Evolutionary conservation across 23 tunicate species (phyloP).

Genomic region (Halocynthia roretzi): DNA sequence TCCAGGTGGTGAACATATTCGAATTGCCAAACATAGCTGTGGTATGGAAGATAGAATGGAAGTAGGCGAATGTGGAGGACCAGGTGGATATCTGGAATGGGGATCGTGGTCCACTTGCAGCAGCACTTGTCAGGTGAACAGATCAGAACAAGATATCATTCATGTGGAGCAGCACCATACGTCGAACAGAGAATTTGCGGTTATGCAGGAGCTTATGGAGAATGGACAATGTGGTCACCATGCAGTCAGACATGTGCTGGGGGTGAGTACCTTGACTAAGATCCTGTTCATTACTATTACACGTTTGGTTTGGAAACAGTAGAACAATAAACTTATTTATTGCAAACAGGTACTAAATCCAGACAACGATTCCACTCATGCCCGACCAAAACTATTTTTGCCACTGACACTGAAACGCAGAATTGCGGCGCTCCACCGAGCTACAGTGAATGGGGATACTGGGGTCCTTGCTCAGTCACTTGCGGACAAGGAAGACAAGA

Average conservation of each 20-base stretch:
- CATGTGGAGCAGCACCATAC: conserved; percentile 20
- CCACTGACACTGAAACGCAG: conserved; percentile 35
- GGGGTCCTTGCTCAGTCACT: conserved; percentile 73
- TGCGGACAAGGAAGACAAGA: conserved; percentile 67
- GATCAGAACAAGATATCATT: conserved; percentile 15
- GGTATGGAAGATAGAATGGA: conserved; percentile 49
- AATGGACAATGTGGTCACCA: conserved; percentile 41
- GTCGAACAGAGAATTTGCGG: conserved; percentile 25
- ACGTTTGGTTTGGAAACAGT: too few species aligned
- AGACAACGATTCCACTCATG: conserved; percentile 58
- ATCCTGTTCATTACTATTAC: too few species aligned
- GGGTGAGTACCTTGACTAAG: not conserved
- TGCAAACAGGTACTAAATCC: conserved; percentile 25
- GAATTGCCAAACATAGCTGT: conserved; percentile 65
- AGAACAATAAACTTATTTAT: too few species aligned
- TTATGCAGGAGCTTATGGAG: conserved; percentile 23
- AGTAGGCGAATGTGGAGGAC: conserved; percentile 68
- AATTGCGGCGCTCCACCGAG: conserved; percentile 61
- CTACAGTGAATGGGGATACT: conserved; percentile 57
- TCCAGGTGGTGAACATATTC: conserved; percentile 63
- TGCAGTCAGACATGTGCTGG: conserved; percentile 34
- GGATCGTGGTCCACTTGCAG: conserved; percentile 60
- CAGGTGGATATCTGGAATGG: conserved; percentile 67
- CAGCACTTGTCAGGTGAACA: conserved; percentile 46
- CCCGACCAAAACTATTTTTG: not conserved